Conservation (phyloP, 2,113 vertebrate species). For the Otocyon megalotis region DNA sequence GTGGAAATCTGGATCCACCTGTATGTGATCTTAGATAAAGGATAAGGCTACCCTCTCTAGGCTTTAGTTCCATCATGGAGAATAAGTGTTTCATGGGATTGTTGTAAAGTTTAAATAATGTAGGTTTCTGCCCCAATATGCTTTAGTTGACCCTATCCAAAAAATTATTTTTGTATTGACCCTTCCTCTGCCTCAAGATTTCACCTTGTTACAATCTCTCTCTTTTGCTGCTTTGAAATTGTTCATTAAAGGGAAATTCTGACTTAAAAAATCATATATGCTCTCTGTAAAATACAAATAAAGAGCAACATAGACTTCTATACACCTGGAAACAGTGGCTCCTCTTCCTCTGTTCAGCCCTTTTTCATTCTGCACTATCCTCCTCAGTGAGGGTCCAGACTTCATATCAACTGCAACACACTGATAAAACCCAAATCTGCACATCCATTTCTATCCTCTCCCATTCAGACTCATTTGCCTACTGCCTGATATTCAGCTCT, state of each 20-base stretch:
- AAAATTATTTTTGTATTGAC: background rate
- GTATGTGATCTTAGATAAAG: background rate
- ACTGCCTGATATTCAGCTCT: background rate
- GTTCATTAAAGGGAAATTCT: background rate
- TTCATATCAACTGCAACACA: background rate
- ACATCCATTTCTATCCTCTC: background rate
- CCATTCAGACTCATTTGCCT: background rate
- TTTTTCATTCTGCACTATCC: background rate
- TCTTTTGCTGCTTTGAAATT: background rate
- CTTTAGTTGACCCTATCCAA: background rate
- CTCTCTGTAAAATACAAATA: background rate
- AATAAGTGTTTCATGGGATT: background rate
- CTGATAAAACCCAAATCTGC: background rate
- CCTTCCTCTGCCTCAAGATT: background rate
- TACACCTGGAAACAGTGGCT: background rate
- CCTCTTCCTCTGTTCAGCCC: background rate
- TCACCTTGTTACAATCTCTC: background rate
- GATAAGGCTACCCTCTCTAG: background rate
- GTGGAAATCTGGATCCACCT: background rate
- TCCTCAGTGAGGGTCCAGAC: background rate
- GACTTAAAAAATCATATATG: slow-evolving; percentile 11
- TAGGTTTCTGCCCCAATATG: background rate
- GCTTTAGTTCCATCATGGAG: background rate
- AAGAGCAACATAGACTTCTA: background rate
- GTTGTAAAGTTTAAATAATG: background rate